Evolutionary conservation across 23 tunicate genomes (phyloP).

Genomic region (Ciona savignyi): DNA sequence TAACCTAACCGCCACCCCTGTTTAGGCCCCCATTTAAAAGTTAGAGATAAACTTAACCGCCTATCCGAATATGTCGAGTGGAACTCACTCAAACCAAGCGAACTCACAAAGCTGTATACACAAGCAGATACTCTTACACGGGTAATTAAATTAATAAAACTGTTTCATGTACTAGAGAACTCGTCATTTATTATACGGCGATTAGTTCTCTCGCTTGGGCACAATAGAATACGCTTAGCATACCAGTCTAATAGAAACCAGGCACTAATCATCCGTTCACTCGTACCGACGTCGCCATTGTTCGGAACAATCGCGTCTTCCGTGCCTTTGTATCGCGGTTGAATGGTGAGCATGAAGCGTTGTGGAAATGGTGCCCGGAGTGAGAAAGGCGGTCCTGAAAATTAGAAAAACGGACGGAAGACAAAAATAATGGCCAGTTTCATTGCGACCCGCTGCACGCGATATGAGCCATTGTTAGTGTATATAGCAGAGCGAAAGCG

Average conservation of each 20-base stretch:
- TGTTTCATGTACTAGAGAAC: neutral
- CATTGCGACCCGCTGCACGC: neutral
- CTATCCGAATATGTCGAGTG: neutral
- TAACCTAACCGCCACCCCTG: neutral
- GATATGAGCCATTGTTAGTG: neutral
- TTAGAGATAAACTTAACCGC: neutral
- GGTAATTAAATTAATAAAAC: neutral
- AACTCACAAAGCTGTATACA: too few species aligned
- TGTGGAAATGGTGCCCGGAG: neutral
- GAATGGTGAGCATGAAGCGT: neutral
- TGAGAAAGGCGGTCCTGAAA: neutral
- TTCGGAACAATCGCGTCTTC: neutral
- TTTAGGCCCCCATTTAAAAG: neutral
- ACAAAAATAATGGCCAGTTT: neutral
- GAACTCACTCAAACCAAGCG: neutral
- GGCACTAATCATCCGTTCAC: neutral
- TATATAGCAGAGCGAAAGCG: neutral
- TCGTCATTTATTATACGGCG: neutral
- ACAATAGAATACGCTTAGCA: neutral
- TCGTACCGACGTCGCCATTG: neutral
- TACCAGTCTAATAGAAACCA: neutral
- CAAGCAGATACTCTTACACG: neutral
- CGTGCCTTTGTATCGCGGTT: neutral
- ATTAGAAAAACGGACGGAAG: conserved; percentile 1
- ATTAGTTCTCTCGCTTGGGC: neutral